Percentiles rank a stretch among this genome's conserved stretches.
phyloP scores from a whole-genome alignment of 2,113 vertebrate species.

The Lepus americanus region DNA sequence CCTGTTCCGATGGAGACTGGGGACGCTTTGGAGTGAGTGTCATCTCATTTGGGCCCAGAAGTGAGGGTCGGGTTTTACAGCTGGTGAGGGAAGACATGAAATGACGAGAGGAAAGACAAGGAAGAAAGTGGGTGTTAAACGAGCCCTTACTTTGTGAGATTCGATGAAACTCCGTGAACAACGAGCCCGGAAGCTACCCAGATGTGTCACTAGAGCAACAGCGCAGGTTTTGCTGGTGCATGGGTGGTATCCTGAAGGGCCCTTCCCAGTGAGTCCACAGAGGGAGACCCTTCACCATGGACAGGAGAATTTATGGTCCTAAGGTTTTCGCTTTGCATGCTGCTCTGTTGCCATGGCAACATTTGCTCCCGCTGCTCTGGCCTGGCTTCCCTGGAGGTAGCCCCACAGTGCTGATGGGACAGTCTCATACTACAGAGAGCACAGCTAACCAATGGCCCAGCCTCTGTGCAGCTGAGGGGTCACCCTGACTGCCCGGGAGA shows the following conservation, averaged over 20 bases:
- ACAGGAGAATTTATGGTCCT: constrained; percentile 4
- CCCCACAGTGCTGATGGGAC: not conserved
- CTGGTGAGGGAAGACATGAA: not conserved
- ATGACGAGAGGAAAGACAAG: not conserved
- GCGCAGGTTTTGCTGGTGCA: not conserved
- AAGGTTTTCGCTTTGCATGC: not conserved
- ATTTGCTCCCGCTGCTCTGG: not conserved
- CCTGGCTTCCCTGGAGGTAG: constrained; percentile 45
- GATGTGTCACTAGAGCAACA: not conserved
- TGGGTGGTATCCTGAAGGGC: not conserved
- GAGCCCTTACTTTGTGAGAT: not conserved
- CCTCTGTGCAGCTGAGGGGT: not conserved
- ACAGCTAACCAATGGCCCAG: constrained; percentile 34
- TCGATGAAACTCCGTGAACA: not conserved
- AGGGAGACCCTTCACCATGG: not conserved
- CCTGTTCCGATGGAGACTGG: not conserved
- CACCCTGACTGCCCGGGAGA: not conserved
- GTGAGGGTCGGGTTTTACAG: not conserved
- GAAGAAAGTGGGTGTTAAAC: not conserved
- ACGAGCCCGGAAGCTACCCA: not conserved
- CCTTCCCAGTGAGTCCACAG: constrained; percentile 25
- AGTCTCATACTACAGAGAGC: constrained; percentile 11
- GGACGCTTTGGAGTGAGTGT: not conserved
- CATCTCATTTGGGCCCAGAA: not conserved
- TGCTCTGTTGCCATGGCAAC: constrained; percentile 37